These are phyloP conservation scores for Beris morrisii DNA, from an alignment of 2,888 invertebrate species.

Conservation along the genomic window DNA sequence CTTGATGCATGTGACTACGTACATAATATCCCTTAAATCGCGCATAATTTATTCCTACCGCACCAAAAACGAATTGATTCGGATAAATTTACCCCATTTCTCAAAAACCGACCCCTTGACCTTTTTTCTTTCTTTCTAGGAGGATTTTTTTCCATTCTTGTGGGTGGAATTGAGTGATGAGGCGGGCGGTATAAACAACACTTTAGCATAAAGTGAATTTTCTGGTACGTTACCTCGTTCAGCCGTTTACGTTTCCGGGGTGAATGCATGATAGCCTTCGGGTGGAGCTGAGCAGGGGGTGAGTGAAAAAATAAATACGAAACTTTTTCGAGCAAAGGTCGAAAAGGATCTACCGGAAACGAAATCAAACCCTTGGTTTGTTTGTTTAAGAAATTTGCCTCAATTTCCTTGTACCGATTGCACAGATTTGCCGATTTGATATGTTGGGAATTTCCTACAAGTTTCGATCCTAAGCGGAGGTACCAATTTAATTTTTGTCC, in stretches of 20 bases:
- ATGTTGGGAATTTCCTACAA: too few species aligned
- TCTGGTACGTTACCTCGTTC: conserved; percentile 30
- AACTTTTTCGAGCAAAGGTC: conserved; percentile 8
- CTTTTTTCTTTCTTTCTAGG: too few species aligned
- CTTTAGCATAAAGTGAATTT: conserved; percentile 28
- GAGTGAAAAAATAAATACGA: conserved; percentile 10
- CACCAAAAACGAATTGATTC: too few species aligned
- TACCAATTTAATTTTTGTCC: too few species aligned
- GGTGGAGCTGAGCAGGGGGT: conserved; percentile 8
- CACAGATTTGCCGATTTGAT: neutral
- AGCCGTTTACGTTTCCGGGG: conserved; percentile 24
- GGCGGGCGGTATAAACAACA: neutral
- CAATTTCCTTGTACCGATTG: conserved; percentile 1
- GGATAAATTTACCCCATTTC: too few species aligned
- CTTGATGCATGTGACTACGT: too few species aligned
- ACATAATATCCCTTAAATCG: too few species aligned
- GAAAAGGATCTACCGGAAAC: conserved; percentile 11
- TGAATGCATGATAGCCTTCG: conserved; percentile 14
- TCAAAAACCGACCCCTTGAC: too few species aligned
- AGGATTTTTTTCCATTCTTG: too few species aligned
- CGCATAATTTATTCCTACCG: too few species aligned
- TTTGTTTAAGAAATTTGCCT: conserved; percentile 18
- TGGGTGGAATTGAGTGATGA: too few species aligned
- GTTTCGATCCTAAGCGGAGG: too few species aligned
- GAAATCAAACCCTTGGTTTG: conserved; percentile 17